Evolutionary conservation across 2,888 invertebrate species (phyloP), one percentile per base, ranked within the genome.

Genomic region (Furcula furcula): DNA sequence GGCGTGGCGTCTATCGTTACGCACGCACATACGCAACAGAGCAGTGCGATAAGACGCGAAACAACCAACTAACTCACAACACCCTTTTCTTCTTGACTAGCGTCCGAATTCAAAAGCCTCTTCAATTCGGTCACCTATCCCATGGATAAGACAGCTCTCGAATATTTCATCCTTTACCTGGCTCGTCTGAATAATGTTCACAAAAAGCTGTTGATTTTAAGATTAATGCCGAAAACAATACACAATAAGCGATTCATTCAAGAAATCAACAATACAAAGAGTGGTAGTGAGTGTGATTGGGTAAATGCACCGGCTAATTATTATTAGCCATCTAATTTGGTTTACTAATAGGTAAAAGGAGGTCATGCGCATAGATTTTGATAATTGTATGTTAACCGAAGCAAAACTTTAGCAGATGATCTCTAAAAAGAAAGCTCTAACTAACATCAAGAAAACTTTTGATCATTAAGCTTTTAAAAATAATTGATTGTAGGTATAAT

Each of bases 1-100:
- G 86, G 85, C 79, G 85, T 83, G 84, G 81, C 65, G 54, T 46
- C 49, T 58, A 53, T 67, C 65, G 76, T 77, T 78, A 84, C 85
- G 83, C 81, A 86, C 72, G 64, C 69, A 63, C 77, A 58, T 61
- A 69, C 81, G 80, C 82, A 83, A 73, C 71, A 57, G 55, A 49
- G 53, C 73, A 79, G 55, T 49, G 53, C 73, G 80, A 81, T 79
- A 79, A 31, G 11, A 40, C 34, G 25, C 26, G 11, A 32, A 26
- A 40, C 28, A 45, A 40, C 50, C 45, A 43, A 41, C 45, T 32
- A 39, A 33, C 35, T 41, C 31, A 34, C 27, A 40, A 46, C 34
- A 52, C 47, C 45, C 38, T 39, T 43, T 22, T 34, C 31, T 12
- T 28, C 13, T 13, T 11, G 32, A 34, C 34, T 28, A 29, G 29